A percentile compares a stretch with the other conserved stretches of the same genome.
These are phyloP conservation scores for Theonella swinhoei DNA, from an alignment of 37 sponge, comb jelly and placozoan genomes.

Conservation along the genomic window DNA sequence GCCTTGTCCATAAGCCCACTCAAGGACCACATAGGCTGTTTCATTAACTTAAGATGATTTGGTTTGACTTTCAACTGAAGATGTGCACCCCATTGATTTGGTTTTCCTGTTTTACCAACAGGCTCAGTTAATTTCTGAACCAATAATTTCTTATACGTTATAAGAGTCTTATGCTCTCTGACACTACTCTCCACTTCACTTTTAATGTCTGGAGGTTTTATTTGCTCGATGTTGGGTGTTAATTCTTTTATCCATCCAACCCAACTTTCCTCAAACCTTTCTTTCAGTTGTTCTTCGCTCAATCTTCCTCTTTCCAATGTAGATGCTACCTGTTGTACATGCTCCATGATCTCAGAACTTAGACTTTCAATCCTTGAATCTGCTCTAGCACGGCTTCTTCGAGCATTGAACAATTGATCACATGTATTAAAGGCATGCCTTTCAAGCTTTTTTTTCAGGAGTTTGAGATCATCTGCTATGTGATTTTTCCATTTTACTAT, in stretches of 20 bases:
- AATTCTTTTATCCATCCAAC: not conserved
- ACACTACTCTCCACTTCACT: not conserved
- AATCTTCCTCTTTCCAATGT: not conserved
- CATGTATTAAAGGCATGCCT: not conserved
- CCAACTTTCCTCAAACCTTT: not conserved
- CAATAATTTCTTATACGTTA: not conserved
- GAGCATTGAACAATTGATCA: not conserved
- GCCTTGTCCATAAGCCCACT: not conserved
- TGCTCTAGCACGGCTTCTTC: not conserved
- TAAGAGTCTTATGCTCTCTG: not conserved
- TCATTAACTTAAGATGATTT: not conserved
- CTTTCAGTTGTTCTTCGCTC: not conserved
- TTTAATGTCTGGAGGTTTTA: not conserved
- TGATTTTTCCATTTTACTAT: not conserved
- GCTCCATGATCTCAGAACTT: not conserved
- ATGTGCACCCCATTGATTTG: not conserved
- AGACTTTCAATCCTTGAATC: not conserved
- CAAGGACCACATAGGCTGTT: not conserved
- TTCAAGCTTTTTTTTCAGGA: not conserved
- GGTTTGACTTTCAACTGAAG: not conserved
- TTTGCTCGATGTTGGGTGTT: not conserved
- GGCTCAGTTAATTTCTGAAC: not conserved
- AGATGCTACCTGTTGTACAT: not conserved
- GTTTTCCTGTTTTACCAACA: not conserved
- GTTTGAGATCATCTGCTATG: not conserved